Evolutionary conservation across 2,888 invertebrate species (phyloP), one percentile per base, ranked within the genome.

Genomic region (Philaethria dido): DNA sequence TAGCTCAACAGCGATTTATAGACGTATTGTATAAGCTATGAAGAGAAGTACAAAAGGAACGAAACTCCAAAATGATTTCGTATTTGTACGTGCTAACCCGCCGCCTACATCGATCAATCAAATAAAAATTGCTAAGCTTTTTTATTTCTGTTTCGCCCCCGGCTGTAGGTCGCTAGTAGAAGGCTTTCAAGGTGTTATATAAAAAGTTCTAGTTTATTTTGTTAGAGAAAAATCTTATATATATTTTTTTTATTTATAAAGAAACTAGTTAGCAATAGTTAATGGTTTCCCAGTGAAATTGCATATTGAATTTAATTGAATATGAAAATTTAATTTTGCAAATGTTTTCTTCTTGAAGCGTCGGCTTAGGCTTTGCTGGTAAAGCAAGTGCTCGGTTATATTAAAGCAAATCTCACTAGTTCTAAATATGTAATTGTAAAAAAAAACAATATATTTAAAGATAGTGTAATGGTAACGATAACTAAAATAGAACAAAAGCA

Each of bases 31-130:
- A 57, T 39, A 22, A 57, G 39, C 39, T n/a, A 22, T 22, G 9
- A 57, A 9, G n/a, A 22, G 42, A n/a, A 3, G 22, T 57, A 22
- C 3, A 9, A 42, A 57, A 22, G 42, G 9, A 42, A 22, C 25
- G 6, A 25, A 57, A 42, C 42, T 42, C 3, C n/a, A 57, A 57
- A 39, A 57, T 25, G n/a, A 4, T 57, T 39, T 3, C 16, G 16
- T 57, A 42, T 57, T 42, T 57, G 57, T 57, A 57, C 55, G 55
- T 39, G n/a, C 11, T n/a, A 39, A 39, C 52, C 39, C 39, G 47
- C 47, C 42, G 42, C 57, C 57, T 57, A 47, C 29, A 39, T 57
- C 29, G 20, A 57, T 64, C 47, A 48, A 64, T 59, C 59, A 59
- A 42, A 50, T 29, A 47, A 64, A 64, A 39, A 22, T 25, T 48